Base-by-base conservation (phyloP, 2,113 vertebrate species). In the Mastomys natalensis region DNA sequence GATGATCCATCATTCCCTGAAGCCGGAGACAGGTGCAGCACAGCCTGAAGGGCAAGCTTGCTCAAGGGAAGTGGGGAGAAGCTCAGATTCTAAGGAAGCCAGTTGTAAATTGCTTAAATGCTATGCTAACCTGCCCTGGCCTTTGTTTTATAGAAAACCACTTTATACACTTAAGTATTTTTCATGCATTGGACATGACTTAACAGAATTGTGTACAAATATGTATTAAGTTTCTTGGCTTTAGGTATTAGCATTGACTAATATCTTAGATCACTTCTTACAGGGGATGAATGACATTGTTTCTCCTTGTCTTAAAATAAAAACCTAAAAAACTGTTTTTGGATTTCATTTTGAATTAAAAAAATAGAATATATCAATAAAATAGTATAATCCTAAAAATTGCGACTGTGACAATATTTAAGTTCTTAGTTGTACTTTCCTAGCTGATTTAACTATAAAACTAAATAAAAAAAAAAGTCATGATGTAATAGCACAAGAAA, bases 391-490 rank as follows among this genome's bases (percentile, higher is more conserved):
- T 34, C n/a, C 4, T 40, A 85, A 64, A 40, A 85, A 64, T 31
- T 31, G 7, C 15, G 43, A 84, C 21, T 62, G 12, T 3, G 43
- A 60, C 40, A 40, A 62, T 40, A 17, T 73, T 95, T 96, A 89
- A 80, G 34, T 68, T 89, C 4, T n/a, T 77, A 51, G 45, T 80
- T 91, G 70, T 48, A 17, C 86, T 95, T 5, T 11, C 21, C 13
- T 12, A 34, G 9, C 34, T 31, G 17, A 24, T 87, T 87, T 53
- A 77, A 43, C 7, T 29, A 53, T 64, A 91, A 3, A 24, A 11
- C 62, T 26, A 43, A 43, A 60, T 85, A 76, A 92, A 92, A 92
- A 43, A n/a, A n/a, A n/a, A n/a, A n/a, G n/a, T 70, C 80, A 90
- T 43, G 11, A 26, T 10, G 17, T 45, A 31, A 16, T 66, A 85